These are phyloP conservation scores for Heteromurus nitidus DNA, from an alignment of 2,888 invertebrate genomes.

Conservation along the genomic window DNA sequence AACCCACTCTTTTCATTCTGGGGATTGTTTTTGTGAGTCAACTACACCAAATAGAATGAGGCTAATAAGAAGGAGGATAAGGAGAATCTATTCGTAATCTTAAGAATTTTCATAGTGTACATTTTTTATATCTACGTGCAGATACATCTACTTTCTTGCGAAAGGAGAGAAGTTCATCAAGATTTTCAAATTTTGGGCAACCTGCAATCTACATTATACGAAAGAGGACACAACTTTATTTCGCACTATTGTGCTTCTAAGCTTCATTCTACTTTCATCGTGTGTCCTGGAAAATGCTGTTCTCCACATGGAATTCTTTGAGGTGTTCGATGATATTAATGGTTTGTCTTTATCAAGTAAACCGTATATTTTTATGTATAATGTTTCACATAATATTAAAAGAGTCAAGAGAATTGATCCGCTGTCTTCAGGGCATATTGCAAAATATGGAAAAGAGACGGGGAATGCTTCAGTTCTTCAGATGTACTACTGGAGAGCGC, in stretches of 20 bases:
- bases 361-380: too few species aligned
- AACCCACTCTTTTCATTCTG: slow-evolving; percentile 20
- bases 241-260: slow-evolving; percentile 56
- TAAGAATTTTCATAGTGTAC: too few species aligned
- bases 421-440: slow-evolving; percentile 16
- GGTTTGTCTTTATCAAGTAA: slow-evolving; percentile 2
- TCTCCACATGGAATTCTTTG: slow-evolving; percentile 49
- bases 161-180: slow-evolving; percentile 12
- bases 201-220: slow-evolving; percentile 36
- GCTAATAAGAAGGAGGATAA: background rate
- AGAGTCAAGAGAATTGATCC: too few species aligned
- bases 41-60: background rate
- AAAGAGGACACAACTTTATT: slow-evolving; percentile 52
- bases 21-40: slow-evolving; percentile 43
- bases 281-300: slow-evolving; percentile 50
- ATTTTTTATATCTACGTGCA: background rate
- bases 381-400: too few species aligned
- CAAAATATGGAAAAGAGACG: background rate
- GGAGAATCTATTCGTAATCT: too few species aligned
- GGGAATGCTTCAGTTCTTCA: slow-evolving; percentile 18
- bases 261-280: slow-evolving; percentile 33
- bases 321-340: slow-evolving; percentile 42
- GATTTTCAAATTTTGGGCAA: slow-evolving; percentile 62
- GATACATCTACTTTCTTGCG: slow-evolving; percentile 25
- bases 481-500: slow-evolving; percentile 51